These are phyloP conservation scores for Erebia palarica DNA, from an alignment of 2,888 invertebrate species.

Conservation along the genomic window DNA sequence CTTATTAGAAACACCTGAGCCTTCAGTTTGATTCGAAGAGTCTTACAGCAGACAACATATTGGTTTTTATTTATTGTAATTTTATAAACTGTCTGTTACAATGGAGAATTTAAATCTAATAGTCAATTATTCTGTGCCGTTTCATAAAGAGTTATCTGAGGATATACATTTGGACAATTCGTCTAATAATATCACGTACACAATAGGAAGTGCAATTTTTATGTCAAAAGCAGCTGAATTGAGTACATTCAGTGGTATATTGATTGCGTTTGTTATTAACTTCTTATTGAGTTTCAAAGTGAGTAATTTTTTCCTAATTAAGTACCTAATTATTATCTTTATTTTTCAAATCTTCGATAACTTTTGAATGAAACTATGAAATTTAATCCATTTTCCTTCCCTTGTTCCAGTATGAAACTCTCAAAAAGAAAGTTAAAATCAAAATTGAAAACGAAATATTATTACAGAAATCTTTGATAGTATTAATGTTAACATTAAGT, in stretches of 20 bases:
- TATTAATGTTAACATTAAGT: slow-evolving; percentile 46
- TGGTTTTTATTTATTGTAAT: not conserved
- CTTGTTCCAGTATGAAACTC: slow-evolving; percentile 44
- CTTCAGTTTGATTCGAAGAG: slow-evolving; percentile 29
- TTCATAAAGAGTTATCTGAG: slow-evolving; percentile 27
- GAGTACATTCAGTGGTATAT: slow-evolving; percentile 49
- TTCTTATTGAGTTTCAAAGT: slow-evolving; percentile 44
- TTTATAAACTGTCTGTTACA: slow-evolving; percentile 6
- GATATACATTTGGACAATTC: slow-evolving; percentile 19
- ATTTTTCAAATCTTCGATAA: too few species aligned
- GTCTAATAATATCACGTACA: slow-evolving; percentile 18
- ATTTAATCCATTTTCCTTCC: not conserved
- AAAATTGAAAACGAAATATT: slow-evolving; percentile 30
- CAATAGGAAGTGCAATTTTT: slow-evolving; percentile 30
- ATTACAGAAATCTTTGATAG: slow-evolving; percentile 35
- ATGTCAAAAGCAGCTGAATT: slow-evolving; percentile 42
- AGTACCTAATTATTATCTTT: not conserved
- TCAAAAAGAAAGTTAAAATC: slow-evolving; percentile 40
- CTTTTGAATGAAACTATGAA: not conserved
- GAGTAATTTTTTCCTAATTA: slow-evolving; percentile 17
- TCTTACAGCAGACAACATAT: slow-evolving; percentile 19
- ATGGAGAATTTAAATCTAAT: slow-evolving; percentile 42
- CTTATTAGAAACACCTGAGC: slow-evolving; percentile 25
- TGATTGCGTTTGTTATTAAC: slow-evolving; percentile 46
- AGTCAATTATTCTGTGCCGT: slow-evolving; percentile 43